phyloP scores from a whole-genome alignment of 1,140 invertebrate species.

The Drosophila mojavensis region DNA sequence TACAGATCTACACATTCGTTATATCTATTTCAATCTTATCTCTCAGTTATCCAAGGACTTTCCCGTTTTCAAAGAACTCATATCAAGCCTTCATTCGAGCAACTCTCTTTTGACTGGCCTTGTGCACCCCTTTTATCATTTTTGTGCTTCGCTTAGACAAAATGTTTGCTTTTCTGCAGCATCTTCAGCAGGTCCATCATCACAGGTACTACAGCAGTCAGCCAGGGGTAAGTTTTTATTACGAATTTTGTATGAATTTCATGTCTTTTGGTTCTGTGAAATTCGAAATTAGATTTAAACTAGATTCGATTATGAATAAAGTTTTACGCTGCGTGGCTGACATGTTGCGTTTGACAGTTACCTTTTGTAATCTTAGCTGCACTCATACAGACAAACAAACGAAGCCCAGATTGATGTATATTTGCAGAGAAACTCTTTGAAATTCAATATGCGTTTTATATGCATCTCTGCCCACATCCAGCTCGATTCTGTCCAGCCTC shows the following conservation, averaged over 20 bases:
- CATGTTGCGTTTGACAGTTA: constrained; percentile 54
- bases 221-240: constrained; percentile 36
- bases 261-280: constrained; percentile 18
- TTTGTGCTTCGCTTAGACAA: constrained; percentile 16
- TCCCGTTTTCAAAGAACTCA: too few species aligned
- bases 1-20: too few species aligned
- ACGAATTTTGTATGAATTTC: not conserved
- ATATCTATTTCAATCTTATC: too few species aligned
- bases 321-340: not conserved
- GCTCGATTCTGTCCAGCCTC: constrained; percentile 5
- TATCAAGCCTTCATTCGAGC: not conserved
- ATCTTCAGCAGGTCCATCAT: constrained; percentile 53
- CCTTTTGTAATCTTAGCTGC: constrained; percentile 49
- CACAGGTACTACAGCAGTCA: constrained; percentile 52
- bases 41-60: too few species aligned
- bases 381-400: constrained; percentile 6
- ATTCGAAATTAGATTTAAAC: constrained; percentile 72
- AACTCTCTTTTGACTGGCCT: constrained; percentile 6
- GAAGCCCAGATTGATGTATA: constrained; percentile 44
- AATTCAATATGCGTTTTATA: constrained; percentile 68
- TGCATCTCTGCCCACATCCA: constrained; percentile 39
- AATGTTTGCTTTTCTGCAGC: constrained; percentile 37
- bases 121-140: constrained; percentile 11
- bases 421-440: constrained; percentile 68
- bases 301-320: constrained; percentile 65